Percentiles rank a stretch among this genome's conserved stretches.
Evolutionary conservation across 1,140 invertebrate genomes (phyloP).

Genomic region (Drosophila tropicalis): DNA sequence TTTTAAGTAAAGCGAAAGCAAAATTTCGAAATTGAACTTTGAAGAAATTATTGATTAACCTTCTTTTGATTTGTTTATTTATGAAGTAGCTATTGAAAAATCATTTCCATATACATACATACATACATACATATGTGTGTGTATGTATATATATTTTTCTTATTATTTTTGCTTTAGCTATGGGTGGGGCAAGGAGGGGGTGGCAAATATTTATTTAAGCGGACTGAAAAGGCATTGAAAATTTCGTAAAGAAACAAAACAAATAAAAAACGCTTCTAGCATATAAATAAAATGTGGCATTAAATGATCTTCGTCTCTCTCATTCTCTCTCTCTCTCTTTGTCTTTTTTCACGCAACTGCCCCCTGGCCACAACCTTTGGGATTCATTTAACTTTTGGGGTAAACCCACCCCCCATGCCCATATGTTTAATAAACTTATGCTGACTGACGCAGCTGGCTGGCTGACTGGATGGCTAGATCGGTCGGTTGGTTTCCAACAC

Average conservation of each 20-base stretch:
- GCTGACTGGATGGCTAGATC: neutral
- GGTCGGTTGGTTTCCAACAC: constrained; percentile 12
- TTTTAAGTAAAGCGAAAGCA: too few relatives aligned
- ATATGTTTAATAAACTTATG: constrained; percentile 64
- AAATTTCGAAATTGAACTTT: neutral
- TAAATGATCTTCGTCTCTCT: constrained; percentile 44
- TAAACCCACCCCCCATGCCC: neutral
- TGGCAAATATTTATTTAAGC: constrained; percentile 52
- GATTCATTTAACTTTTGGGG: constrained; percentile 1
- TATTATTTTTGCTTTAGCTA: constrained; percentile 6
- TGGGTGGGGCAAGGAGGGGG: constrained; percentile 8
- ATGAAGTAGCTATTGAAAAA: constrained; percentile 56
- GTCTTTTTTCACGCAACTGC: neutral
- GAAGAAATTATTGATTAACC: constrained; percentile 20
- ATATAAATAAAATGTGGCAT: constrained; percentile 81
- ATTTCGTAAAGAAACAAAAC: constrained; percentile 75
- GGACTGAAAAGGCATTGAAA: constrained; percentile 48
- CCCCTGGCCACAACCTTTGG: neutral
- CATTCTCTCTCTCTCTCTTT: neutral
- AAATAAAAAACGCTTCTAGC: constrained; percentile 68
- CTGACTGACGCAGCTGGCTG: constrained; percentile 61
- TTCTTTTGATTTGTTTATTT: constrained; percentile 40
- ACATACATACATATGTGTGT: too few relatives aligned
- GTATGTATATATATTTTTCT: neutral
- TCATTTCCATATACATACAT: constrained; percentile 12